phyloP scores from a whole-genome alignment of 2,113 vertebrate species.

The Lasiurus cinereus region DNA sequence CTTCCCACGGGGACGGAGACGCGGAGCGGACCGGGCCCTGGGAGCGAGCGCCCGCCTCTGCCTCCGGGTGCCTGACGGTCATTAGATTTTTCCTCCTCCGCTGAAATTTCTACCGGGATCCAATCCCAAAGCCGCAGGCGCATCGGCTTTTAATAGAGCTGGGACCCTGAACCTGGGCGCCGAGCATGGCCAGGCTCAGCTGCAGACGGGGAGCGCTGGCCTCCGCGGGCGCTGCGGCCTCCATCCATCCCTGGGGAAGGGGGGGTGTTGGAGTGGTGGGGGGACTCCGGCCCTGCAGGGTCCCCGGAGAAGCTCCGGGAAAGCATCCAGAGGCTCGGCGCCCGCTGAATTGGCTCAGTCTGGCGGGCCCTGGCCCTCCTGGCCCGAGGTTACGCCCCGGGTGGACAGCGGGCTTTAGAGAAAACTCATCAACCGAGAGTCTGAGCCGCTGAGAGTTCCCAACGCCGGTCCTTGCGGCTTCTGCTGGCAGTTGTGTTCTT shows the following conservation, averaged over 20 bases:
- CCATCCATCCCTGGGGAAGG: neutral
- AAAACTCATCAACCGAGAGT: neutral
- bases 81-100: neutral
- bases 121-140: slow-evolving; percentile 53
- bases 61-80: neutral
- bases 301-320: neutral
- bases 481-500: neutral
- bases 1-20: neutral
- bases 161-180: neutral
- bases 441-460: neutral
- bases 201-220: neutral
- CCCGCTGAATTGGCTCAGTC: neutral
- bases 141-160: slow-evolving; percentile 57
- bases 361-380: neutral
- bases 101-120: slow-evolving; percentile 52
- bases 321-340: fast-evolving
- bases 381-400: neutral
- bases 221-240: neutral
- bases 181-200: neutral
- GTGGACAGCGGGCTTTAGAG: neutral
- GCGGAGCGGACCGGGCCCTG: fast-evolving
- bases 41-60: fast-evolving
- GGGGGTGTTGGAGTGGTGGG: too few relatives aligned
- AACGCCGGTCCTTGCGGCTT: neutral
- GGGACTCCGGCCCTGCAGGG: neutral